Evolutionary conservation across 2,797 vertebrate species (phyloP), one percentile per base, ranked within the genome.

Genomic region (Danionella dracula): DNA sequence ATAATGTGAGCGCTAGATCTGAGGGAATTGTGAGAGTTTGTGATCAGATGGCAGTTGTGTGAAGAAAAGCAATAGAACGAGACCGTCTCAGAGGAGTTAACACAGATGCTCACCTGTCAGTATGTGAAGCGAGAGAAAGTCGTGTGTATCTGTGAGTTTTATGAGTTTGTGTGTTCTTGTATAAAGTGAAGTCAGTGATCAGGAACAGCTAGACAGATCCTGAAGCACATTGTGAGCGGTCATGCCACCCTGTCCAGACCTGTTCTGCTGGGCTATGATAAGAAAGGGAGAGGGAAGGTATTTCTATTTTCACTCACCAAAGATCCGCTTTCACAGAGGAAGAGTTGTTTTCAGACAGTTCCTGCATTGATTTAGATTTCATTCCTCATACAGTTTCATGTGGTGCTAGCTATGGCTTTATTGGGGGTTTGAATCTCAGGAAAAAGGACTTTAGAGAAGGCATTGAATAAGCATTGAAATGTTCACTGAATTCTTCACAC

Each of bases 191-290:
- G 60, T 54, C 67, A 63, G 61, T 62, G 64, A 73, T 66, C 56
- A 71, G 61, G 64, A 68, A 65, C 54, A 66, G 59, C 45, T 37
- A 82, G 73, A 79, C 79, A 83, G 80, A 80, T 82, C 78, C 68
- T 77, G 72, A 74, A 78, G 29, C 50, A 75, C 72, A 75, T 78
- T 72, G 23, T 27, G 45, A 75, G 78, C 69, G 80, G 79, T 83
- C 82, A 82, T 73, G 83, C 70, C 34, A 69, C 76, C 77, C 75
- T 75, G 75, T 82, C 79, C 74, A 75, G 78, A 76, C 74, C 72
- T 78, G 74, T 81, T 81, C 83, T 89, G 88, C 78, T 69, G 77
- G 76, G 72, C 62, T 60, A 69, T 58, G 87, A 87, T 90, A 89
- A 90, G 86, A 79, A 37, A 19, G 38, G 19, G 23, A 32, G 59